Percentiles rank a stretch among this genome's conserved stretches.
Conservation (phyloP, 2,797 vertebrate genomes). For the Fistularia commersonii region DNA sequence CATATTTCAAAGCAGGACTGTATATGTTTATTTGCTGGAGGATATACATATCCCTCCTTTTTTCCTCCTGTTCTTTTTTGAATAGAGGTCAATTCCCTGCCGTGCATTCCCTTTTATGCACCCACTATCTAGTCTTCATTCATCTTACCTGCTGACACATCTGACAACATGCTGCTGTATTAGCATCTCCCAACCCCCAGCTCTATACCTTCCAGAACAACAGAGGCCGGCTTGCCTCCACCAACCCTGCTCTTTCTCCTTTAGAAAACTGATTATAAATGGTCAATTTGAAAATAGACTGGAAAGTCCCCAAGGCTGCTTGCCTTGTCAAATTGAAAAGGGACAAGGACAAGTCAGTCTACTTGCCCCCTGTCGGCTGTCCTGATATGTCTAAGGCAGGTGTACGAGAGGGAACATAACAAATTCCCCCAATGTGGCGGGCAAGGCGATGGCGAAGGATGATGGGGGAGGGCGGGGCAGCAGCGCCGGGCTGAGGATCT, state of each 20-base stretch:
- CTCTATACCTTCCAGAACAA: slow-evolving; percentile 55
- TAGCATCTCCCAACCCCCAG: slow-evolving; percentile 62
- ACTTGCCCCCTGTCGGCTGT: slow-evolving; percentile 56
- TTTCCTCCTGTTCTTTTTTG: slow-evolving; percentile 32
- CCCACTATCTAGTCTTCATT: slow-evolving; percentile 62
- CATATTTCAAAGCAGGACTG: slow-evolving; percentile 47
- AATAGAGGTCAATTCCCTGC: slow-evolving; percentile 67
- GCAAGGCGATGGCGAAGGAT: slow-evolving; percentile 55
- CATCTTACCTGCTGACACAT: slow-evolving; percentile 69
- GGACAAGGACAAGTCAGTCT: slow-evolving; percentile 76
- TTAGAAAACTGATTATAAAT: slow-evolving; percentile 81
- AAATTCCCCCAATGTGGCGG: slow-evolving; percentile 60
- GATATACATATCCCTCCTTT: slow-evolving; percentile 53
- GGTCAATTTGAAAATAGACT: slow-evolving; percentile 83
- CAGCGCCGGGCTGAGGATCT: slow-evolving; percentile 67
- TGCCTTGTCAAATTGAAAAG: slow-evolving; percentile 79
- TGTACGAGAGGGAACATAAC: slow-evolving; percentile 66
- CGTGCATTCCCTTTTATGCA: slow-evolving; percentile 56
- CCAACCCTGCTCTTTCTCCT: slow-evolving; percentile 60
- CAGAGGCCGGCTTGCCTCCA: slow-evolving; percentile 32
- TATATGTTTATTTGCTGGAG: slow-evolving; percentile 58
- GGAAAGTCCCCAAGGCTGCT: slow-evolving; percentile 77
- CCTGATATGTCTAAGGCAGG: slow-evolving; percentile 63
- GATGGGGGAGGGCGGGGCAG: slow-evolving; percentile 49
- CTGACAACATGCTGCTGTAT: slow-evolving; percentile 67